These are phyloP conservation scores for Numenius phaeopus DNA, from an alignment of 2,797 vertebrate species.

Conservation along the genomic window DNA sequence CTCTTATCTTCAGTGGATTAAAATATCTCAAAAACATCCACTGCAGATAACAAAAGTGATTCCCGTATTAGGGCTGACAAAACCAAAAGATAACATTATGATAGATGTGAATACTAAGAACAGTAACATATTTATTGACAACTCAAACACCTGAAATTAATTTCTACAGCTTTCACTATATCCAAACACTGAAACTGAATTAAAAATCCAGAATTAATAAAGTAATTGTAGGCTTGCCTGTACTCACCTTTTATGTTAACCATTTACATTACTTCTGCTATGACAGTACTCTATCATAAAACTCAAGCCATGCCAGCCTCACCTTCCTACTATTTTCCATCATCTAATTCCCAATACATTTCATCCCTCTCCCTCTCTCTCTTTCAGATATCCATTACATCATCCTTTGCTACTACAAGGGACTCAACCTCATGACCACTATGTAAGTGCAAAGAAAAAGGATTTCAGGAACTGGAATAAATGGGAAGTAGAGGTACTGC, in stretches of 20 bases:
- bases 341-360: not conserved
- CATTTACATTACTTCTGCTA: not conserved
- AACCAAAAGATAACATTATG: not conserved
- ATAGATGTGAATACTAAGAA: not conserved
- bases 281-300: not conserved
- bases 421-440: conserved; percentile 7
- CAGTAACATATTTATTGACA: not conserved
- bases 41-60: not conserved
- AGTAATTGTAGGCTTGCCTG: not conserved
- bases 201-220: not conserved
- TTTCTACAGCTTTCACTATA: not conserved
- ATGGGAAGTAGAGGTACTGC: not conserved
- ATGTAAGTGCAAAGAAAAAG: not conserved
- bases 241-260: not conserved
- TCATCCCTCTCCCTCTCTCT: not conserved
- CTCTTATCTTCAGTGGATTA: not conserved
- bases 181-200: not conserved
- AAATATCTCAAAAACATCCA: not conserved
- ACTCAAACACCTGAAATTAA: not conserved
- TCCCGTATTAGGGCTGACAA: not conserved
- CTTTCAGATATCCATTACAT: conserved; percentile 2
- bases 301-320: not conserved
- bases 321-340: not conserved
- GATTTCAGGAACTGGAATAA: conserved; percentile 20
- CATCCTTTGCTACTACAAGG: not conserved